Conservation (phyloP, 2,797 vertebrate species). For the Crocidura indochinensis region DNA sequence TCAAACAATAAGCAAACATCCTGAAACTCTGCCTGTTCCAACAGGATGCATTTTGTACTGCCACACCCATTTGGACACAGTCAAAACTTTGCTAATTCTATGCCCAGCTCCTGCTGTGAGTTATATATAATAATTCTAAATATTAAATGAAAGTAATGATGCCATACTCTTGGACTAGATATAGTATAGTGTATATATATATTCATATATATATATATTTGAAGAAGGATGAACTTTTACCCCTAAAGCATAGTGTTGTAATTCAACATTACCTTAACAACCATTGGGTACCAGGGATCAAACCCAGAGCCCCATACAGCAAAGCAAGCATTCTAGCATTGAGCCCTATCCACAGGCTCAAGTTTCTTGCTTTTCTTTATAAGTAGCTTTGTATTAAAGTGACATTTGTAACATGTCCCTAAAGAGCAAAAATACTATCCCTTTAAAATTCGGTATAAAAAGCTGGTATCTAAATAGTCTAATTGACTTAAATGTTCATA, state of each 20-base stretch:
- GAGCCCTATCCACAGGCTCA: too few relatives aligned
- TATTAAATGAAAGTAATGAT: not conserved
- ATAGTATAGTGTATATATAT: too few relatives aligned
- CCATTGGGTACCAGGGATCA: too few relatives aligned
- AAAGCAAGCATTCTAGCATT: too few relatives aligned
- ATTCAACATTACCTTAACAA: too few relatives aligned
- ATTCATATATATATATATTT: too few relatives aligned
- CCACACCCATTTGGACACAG: not conserved
- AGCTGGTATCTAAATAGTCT: conserved; percentile 37
- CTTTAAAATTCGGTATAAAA: conserved; percentile 45
- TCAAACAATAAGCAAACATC: not conserved
- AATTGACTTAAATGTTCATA: conserved; percentile 60
- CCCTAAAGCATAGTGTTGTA: too few relatives aligned
- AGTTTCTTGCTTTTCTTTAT: too few relatives aligned
- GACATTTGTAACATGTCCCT: not conserved
- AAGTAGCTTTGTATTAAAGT: not conserved
- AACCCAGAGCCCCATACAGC: too few relatives aligned
- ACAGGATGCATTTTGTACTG: not conserved
- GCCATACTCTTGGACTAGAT: not conserved
- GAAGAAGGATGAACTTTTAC: too few relatives aligned
- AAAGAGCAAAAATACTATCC: conserved; percentile 39
- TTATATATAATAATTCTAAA: not conserved
- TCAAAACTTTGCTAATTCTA: not conserved
- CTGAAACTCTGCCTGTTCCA: not conserved
- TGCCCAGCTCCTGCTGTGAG: not conserved